Base-by-base conservation (phyloP, 1,140 invertebrate genomes). In the Microplitis demolitor region DNA sequence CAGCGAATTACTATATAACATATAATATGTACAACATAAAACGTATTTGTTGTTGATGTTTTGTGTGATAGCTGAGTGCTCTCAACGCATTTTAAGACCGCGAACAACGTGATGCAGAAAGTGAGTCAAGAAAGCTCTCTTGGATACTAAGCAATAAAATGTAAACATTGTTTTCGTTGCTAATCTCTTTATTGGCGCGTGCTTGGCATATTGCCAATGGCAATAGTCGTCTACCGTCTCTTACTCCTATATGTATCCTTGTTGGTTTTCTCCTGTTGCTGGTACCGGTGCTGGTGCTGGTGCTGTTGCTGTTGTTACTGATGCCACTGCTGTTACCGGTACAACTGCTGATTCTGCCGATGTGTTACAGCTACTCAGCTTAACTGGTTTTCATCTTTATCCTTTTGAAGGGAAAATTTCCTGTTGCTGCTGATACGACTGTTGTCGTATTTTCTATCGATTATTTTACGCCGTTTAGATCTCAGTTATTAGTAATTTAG, bases 171-270 rank as follows among this genome's bases (percentile, higher is more conserved):
- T 80, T 83, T 79, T 72, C 73, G 61, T 72, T 73, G 60, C 75
- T 82, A 82, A 84, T 84, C 80, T 82, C 80, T 83, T 84, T 84
- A 84, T 84, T 82, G 75, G 81, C 80, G 74, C 77, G 77, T 82
- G 78, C 74, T 74, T 83, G 81, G 81, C 80, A 24, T 56, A n/a
- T 11, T 35, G 73, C 83, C 83, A 83, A 80, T 77, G 31, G 45
- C 60, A 62, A 39, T 67, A 24, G 31, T 62, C 33, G 60, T 51
- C 13, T 64, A 13, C 39, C 13, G 4, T 33, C 39, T 34, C 39
- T 13, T n/a, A 34, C 13, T 24, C 31, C 13, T 34, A 45, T 45
- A 45, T 45, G 39, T 45, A 45, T 45, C 39, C n/a, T 39, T 50
- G 6, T 16, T 50, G 5, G 31, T 34, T 67, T 35, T 62, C 31